Evolutionary conservation across 2,888 invertebrate species (phyloP).

Genomic region (Drosophila rellima): DNA sequence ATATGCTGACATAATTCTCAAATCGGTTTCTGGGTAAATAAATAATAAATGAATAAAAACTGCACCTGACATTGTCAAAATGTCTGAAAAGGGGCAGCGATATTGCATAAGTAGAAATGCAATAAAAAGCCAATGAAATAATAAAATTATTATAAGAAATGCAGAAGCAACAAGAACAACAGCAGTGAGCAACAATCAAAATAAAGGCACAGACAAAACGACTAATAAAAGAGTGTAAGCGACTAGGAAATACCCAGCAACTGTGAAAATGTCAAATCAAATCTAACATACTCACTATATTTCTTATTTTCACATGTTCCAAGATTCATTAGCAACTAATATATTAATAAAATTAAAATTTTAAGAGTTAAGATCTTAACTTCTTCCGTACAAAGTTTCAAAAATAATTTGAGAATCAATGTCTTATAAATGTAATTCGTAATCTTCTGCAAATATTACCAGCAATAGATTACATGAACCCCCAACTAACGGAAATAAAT

Average conservation of each 20-base stretch:
- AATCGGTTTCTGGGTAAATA: slow-evolving; percentile 27
- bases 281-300: no score
- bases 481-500: slow-evolving; percentile 23
- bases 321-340: no score
- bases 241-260: slow-evolving; percentile 20
- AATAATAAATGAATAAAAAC: slow-evolving; percentile 26
- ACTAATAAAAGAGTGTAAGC: neutral
- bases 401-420: neutral
- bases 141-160: slow-evolving; percentile 42
- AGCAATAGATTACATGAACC: slow-evolving; percentile 1
- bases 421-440: neutral
- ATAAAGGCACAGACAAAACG: slow-evolving; percentile 14
- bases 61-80: slow-evolving; percentile 81
- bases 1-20: slow-evolving; percentile 70
- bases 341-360: neutral
- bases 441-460: slow-evolving; percentile 9
- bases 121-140: slow-evolving; percentile 54
- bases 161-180: slow-evolving; percentile 17
- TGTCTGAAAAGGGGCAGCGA: slow-evolving; percentile 8
- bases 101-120: slow-evolving; percentile 70
- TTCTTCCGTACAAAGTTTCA: neutral
- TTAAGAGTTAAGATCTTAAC: neutral
- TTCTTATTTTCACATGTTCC: no score
- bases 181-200: slow-evolving; percentile 38
- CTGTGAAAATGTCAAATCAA: neutral